Percentiles rank a stretch among this genome's conserved stretches.
Evolutionary conservation across 2,888 invertebrate species (phyloP).

Genomic region (Catotricha subobsoleta): DNA sequence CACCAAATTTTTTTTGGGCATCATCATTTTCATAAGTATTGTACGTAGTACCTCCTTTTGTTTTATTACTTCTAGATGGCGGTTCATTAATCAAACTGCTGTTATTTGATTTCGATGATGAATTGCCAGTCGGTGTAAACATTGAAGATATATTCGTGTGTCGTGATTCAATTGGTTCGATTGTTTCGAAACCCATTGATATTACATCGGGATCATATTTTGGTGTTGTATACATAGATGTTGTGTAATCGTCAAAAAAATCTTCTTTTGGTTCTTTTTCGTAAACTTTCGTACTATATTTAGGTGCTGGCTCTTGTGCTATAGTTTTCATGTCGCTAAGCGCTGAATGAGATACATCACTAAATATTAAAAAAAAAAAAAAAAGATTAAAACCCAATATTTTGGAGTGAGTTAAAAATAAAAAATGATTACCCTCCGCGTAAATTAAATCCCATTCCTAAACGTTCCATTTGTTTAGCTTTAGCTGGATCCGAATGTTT

Average conservation of each 20-base stretch:
- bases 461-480: conserved; percentile 72
- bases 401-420: neutral
- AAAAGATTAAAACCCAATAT: no score
- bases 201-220: conserved; percentile 25
- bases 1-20: conserved; percentile 90
- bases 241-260: conserved; percentile 23
- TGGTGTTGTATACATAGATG: conserved; percentile 17
- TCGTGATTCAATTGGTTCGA: conserved; percentile 25
- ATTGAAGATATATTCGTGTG: conserved; percentile 26
- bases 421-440: conserved; percentile 19
- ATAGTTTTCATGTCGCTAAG: conserved; percentile 79
- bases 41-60: conserved; percentile 9
- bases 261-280: conserved; percentile 17
- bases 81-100: conserved; percentile 2
- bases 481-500: conserved; percentile 61
- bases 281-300: conserved; percentile 25
- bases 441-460: conserved; percentile 70
- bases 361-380: conserved; percentile 23
- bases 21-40: conserved; percentile 39
- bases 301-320: conserved; percentile 55
- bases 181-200: conserved; percentile 26
- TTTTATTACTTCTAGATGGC: conserved; percentile 1
- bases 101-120: conserved; percentile 2
- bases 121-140: conserved; percentile 17
- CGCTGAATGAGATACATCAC: conserved; percentile 69